Conservation (phyloP, 2,888 invertebrate species). For the Criorhina ranunculi region DNA sequence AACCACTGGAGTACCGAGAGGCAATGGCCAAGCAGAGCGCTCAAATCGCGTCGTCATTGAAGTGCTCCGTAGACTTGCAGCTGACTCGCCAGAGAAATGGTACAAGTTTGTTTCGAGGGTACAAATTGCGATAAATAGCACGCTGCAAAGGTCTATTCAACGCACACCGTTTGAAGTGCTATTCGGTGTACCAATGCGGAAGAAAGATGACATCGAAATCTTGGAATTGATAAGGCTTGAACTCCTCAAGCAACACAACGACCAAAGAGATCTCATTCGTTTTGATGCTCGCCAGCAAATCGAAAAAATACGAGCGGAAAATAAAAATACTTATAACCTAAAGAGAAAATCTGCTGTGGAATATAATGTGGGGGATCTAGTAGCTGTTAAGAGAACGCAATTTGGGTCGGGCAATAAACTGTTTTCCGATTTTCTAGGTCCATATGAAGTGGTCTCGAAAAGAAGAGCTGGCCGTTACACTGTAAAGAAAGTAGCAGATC, state of each 20-base stretch:
- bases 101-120: conserved; percentile 6
- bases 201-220: background rate
- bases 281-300: background rate
- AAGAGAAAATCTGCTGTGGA: background rate
- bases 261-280: background rate
- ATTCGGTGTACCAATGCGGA: conserved; percentile 1
- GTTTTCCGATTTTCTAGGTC: background rate
- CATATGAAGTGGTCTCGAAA: no score
- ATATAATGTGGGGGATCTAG: background rate
- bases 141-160: background rate
- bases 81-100: conserved; percentile 1
- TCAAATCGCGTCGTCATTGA: background rate
- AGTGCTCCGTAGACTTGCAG: background rate
- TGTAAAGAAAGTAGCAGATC: background rate
- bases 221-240: background rate
- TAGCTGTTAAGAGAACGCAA: conserved; percentile 4
- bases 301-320: background rate
- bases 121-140: conserved; percentile 1
- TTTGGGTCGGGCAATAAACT: conserved; percentile 6
- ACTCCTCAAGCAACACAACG: background rate
- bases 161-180: background rate
- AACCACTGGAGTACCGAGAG: conserved; percentile 2
- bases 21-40: conserved; percentile 6
- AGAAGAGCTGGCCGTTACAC: background rate
- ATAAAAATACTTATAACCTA: background rate